These are phyloP conservation scores for Didymodactylos carnosus DNA, from an alignment of 2,888 invertebrate species.

Conservation along the genomic window DNA sequence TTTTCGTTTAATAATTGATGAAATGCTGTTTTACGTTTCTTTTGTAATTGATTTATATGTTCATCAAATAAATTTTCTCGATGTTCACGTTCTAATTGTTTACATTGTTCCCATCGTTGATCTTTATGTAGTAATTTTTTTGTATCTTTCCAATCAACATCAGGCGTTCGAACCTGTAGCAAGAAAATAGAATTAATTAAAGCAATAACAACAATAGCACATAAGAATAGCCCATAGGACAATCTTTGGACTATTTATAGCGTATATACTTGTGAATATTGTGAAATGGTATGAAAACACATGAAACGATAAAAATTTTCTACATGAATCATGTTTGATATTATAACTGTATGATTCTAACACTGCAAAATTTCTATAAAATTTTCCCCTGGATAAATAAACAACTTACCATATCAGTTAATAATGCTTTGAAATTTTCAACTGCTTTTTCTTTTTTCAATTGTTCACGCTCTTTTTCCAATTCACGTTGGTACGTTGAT, in stretches of 20 bases:
- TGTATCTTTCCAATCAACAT: slow-evolving; percentile 81
- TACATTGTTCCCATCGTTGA: slow-evolving; percentile 71
- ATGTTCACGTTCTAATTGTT: slow-evolving; percentile 68
- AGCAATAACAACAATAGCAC: too few species aligned
- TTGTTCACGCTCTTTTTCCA: slow-evolving; percentile 88
- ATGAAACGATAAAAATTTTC: too few species aligned
- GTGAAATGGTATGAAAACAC: too few species aligned
- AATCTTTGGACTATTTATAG: too few species aligned
- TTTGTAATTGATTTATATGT: slow-evolving; percentile 61
- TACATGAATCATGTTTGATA: too few species aligned
- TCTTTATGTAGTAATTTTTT: slow-evolving; percentile 82
- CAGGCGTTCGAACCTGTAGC: slow-evolving; percentile 73
- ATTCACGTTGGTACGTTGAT: slow-evolving; percentile 72
- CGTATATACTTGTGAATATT: too few species aligned
- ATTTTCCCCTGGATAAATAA: too few species aligned
- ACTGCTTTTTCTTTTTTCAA: slow-evolving; percentile 88
- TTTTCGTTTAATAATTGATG: slow-evolving; percentile 23
- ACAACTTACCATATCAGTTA: slow-evolving; percentile 83
- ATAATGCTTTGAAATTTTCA: slow-evolving; percentile 77
- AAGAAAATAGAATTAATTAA: too few species aligned
- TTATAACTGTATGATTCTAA: too few species aligned
- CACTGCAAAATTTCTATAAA: too few species aligned
- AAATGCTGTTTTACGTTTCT: slow-evolving; percentile 74
- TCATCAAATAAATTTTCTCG: slow-evolving; percentile 78
- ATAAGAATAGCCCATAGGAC: too few species aligned